Conservation (phyloP, 2,888 invertebrate genomes). For the Harpalus rubripes region DNA sequence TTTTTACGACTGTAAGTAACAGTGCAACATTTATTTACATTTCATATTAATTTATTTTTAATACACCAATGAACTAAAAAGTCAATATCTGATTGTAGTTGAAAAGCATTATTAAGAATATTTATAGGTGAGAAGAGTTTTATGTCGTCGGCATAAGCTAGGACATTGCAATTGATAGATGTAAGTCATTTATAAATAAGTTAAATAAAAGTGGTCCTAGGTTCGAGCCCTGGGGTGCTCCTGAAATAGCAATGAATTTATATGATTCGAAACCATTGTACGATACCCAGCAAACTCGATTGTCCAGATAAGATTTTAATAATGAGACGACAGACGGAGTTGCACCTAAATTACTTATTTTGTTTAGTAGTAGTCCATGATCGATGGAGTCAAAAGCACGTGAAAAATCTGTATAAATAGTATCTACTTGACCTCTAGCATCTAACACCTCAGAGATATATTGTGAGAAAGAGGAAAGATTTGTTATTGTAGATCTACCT, state of each 20-base stretch:
- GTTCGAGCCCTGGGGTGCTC: background rate
- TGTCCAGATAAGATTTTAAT: background rate
- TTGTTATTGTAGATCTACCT: slow-evolving; percentile 4
- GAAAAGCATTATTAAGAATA: too few species aligned
- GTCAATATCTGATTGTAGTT: too few species aligned
- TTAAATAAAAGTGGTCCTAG: background rate
- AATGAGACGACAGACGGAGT: background rate
- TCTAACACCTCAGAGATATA: background rate
- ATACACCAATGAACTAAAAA: too few species aligned
- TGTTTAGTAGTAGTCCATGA: slow-evolving; percentile 1
- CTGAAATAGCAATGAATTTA: background rate
- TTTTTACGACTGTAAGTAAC: too few species aligned
- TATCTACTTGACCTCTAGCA: slow-evolving; percentile 4
- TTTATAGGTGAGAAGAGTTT: too few species aligned
- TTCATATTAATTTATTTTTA: too few species aligned
- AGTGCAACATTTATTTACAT: too few species aligned
- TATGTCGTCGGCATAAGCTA: too few species aligned
- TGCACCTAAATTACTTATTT: slow-evolving; percentile 10
- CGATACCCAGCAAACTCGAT: background rate
- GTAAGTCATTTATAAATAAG: slow-evolving; percentile 4
- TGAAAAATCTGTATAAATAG: slow-evolving; percentile 7
- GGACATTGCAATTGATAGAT: too few species aligned
- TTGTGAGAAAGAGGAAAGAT: slow-evolving; percentile 8
- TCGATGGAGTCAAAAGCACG: slow-evolving; percentile 5
- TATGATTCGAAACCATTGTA: background rate